Base-by-base conservation (phyloP, 2,113 vertebrate genomes). In the Onychostruthus taczanowskii region DNA sequence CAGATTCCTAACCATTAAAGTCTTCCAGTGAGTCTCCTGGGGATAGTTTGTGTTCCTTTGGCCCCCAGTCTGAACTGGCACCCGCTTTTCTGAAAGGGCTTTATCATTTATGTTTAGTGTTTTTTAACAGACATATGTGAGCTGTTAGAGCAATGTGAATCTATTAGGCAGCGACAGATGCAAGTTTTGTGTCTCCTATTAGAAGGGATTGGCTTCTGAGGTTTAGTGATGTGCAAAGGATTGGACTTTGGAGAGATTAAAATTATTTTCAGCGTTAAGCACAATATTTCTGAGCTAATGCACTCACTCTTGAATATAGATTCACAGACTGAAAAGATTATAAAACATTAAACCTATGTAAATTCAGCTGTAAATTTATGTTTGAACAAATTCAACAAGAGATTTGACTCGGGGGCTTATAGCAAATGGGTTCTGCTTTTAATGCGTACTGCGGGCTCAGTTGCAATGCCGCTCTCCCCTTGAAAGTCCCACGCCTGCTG, bases 281-380 rank as follows among this genome's bases (percentile, higher is more conserved):
- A 93, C 39, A 76, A 94, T 96, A 88, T 97, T 95, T 94, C 97
- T 82, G 81, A 96, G 95, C 90, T 59, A 82, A 95, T 92, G 94
- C 93, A 94, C 92, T 95, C 84, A 88, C 89, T 92, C 93, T 97
- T 96, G 97, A 97, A 97, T 97, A 93, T 91, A 97, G 97, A 98
- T 97, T 97, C 93, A 93, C 96, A 96, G 95, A 95, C 95, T 90
- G 89, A 92, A 97, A 97, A 97, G 97, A 97, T 98, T 97, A 96
- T 89, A 96, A 98, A 97, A 98, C 95, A 96, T 97, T 98, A 97
- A 97, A 97, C 96, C 96, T 95, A 95, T 98, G 97, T 98, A 98
- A 98, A 98, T 97, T 97, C 95, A 95, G 94, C 96, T 96, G 96
- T 97, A 95, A 97, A 96, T 96, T 97, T 96, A 91, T 94, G 94